Conservation (phyloP, 2,888 invertebrate genomes). For the Tromatobia lineatoria region DNA sequence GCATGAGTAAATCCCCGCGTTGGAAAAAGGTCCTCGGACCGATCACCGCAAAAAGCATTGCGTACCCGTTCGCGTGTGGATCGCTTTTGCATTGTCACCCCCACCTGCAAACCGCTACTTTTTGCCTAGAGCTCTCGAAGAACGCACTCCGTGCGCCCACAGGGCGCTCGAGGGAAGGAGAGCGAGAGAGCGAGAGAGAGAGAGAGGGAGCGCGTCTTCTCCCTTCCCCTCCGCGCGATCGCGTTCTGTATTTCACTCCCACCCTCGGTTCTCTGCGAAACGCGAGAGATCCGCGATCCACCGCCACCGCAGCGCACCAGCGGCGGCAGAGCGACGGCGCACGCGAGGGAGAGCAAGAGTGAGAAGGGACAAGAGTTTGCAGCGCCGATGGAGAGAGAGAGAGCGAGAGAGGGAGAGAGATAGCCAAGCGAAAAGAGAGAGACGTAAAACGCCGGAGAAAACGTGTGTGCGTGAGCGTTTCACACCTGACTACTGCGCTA, state of each 20-base stretch:
- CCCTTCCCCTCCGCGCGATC: slow-evolving; percentile 57
- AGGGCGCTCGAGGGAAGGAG: not conserved
- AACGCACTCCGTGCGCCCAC: not conserved
- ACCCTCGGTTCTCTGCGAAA: slow-evolving; percentile 32
- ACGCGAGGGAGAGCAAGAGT: slow-evolving; percentile 51
- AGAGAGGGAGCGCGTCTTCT: slow-evolving; percentile 51
- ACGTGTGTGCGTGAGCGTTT: slow-evolving; percentile 82
- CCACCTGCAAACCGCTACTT: not conserved
- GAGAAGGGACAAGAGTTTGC: slow-evolving; percentile 20
- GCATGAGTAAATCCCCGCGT: too few species aligned
- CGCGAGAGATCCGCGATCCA: slow-evolving; percentile 61
- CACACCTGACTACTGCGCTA: slow-evolving; percentile 84
- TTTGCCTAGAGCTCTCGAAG: not conserved
- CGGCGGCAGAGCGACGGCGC: slow-evolving; percentile 59
- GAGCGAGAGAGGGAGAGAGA: slow-evolving; percentile 68
- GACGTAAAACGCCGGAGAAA: slow-evolving; percentile 67
- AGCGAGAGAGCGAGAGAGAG: slow-evolving; percentile 10
- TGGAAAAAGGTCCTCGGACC: not conserved
- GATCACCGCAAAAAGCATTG: not conserved
- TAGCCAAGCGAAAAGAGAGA: slow-evolving; percentile 40
- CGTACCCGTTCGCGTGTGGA: not conserved
- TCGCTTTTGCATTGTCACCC: not conserved
- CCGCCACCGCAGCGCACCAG: slow-evolving; percentile 54
- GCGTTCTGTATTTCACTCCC: slow-evolving; percentile 57
- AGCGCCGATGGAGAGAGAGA: slow-evolving; percentile 4